Conservation (phyloP, 2,888 invertebrate species). For the Megamerina dolium region DNA sequence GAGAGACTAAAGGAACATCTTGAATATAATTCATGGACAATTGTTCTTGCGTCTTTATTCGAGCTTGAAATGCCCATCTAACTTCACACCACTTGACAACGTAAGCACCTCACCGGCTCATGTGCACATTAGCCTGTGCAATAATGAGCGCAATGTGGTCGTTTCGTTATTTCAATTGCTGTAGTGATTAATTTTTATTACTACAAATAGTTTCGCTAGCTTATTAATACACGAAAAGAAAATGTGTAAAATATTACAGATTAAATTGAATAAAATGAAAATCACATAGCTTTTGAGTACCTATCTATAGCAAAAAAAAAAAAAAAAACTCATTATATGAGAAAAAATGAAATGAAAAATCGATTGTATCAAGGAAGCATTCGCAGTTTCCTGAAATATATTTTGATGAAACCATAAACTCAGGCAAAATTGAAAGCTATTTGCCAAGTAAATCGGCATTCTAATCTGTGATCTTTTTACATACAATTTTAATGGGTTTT, state of each 20-base stretch:
- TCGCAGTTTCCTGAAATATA: constrained; percentile 8
- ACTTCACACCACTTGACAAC: constrained; percentile 46
- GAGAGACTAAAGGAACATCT: constrained; percentile 2
- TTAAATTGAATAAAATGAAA: too few relatives aligned
- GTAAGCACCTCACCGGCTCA: constrained; percentile 40
- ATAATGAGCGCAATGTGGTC: background rate
- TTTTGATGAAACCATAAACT: background rate
- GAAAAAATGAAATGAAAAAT: too few relatives aligned
- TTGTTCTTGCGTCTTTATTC: constrained; percentile 26
- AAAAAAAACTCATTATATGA: too few relatives aligned
- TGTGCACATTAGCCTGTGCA: background rate
- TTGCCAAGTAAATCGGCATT: constrained; percentile 16
- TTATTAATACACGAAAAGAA: background rate
- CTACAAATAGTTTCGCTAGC: constrained; percentile 9
- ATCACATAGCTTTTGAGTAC: too few relatives aligned
- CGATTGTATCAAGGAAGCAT: constrained; percentile 8
- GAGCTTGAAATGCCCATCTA: constrained; percentile 6
- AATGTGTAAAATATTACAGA: background rate
- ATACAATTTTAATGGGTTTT: constrained; percentile 43
- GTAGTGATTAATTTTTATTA: constrained; percentile 33
- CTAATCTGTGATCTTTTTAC: constrained; percentile 20
- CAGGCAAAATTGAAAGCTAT: constrained; percentile 8
- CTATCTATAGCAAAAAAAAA: too few relatives aligned
- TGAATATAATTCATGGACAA: constrained; percentile 29
- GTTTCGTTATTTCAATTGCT: constrained; percentile 5